Percentiles rank a stretch among this genome's conserved stretches.
Evolutionary conservation across 2,797 vertebrate species (phyloP).

Genomic region (Sebastes vulpes): DNA sequence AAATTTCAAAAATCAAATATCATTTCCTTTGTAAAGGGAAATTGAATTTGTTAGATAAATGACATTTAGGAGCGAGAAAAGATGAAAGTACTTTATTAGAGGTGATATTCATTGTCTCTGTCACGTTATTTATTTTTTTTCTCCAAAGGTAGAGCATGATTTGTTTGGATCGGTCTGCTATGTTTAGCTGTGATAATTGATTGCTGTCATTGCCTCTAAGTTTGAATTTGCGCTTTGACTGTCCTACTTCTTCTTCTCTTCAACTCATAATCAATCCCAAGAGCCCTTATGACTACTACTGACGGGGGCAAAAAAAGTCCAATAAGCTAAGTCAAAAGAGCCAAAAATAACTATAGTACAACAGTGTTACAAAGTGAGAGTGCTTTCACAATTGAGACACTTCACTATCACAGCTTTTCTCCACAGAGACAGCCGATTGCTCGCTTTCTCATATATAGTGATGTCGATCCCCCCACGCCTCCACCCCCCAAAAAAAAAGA

Average conservation of each 20-base stretch:
- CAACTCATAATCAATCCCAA: conserved; percentile 2
- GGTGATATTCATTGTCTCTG: background rate
- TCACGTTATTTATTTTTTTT: background rate
- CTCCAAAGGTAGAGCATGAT: background rate
- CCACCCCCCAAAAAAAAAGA: background rate
- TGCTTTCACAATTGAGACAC: background rate
- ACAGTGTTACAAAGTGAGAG: background rate
- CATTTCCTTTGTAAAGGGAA: background rate
- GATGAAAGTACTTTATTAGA: background rate
- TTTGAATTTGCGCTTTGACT: background rate
- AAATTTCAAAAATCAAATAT: background rate
- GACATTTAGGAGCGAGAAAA: background rate
- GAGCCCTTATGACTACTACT: background rate
- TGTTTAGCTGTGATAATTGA: background rate
- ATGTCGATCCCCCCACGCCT: background rate
- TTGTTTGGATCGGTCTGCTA: background rate
- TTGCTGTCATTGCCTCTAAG: background rate
- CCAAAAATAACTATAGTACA: conserved; percentile 4
- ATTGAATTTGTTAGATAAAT: background rate
- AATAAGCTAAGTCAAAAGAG: background rate
- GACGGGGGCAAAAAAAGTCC: background rate
- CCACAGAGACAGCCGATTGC: background rate
- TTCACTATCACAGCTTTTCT: background rate
- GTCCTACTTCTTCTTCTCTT: background rate
- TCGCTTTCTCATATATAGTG: background rate